Evolutionary conservation across 2,888 invertebrate genomes (phyloP), one percentile per base, ranked within the genome.

Genomic region (Tenthredo amoena): DNA sequence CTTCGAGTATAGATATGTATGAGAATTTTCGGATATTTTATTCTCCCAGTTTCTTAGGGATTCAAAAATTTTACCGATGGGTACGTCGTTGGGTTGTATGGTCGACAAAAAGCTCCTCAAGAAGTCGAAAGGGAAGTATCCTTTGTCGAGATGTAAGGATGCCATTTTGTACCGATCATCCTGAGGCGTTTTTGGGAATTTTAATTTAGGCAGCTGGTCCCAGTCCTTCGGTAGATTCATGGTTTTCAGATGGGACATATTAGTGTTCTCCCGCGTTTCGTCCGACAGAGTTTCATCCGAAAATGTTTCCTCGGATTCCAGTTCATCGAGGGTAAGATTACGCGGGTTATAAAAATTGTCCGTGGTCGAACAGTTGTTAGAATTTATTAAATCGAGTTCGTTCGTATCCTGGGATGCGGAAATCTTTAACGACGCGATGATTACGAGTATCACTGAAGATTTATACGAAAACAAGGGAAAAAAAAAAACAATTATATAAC

Each of bases 11-110:
- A 31, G 62, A 10, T 21, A 18, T 79, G n/a, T 18, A 84, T 86
- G 84, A 31, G 55, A 79, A n/a, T 43, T 43, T 37, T 68, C 18
- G 4, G 18, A 12, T 1, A 3, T n/a, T 65, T 65, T n/a, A 4
- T 1, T 68, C 5, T 18, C 15, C n/a, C 26, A 9, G n/a, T 71
- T 37, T 31, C n/a, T 71, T 15, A n/a, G 37, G 18, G 12, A 43
- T 68, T 7, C 1, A 5, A 74, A 50, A 58, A 9, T 93, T 94
- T 95, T 93, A 96, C 96, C 96, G 85, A 95, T 92, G 86, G 96
- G 96, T 93, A 96, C 95, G 88, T 95, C 95, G 90, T 95, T 94
- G 4, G 96, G 96, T 92, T 96, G 95, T 90, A 96, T 94, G 90
- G 95, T 92, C 88, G 95, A 94, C 91, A 96, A 95, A 91, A 96